Evolutionary conservation across 92 coral and sea anemone species (phyloP), one percentile per base, ranked within the genome.

Genomic region (Siderastrea radians): DNA sequence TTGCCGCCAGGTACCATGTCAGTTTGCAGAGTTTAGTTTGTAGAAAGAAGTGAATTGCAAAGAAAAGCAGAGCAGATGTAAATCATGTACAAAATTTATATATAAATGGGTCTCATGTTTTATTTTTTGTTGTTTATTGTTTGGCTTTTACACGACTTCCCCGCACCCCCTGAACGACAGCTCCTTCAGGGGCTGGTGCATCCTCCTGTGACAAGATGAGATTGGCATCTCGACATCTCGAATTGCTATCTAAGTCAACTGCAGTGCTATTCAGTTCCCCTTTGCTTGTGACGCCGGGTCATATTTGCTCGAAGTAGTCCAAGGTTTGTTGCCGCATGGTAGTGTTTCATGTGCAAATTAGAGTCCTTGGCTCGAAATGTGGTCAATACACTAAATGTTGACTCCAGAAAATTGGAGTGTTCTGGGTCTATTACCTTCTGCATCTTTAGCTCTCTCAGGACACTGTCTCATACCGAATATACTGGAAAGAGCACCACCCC

Each of bases 221-320:
- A 71, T 5, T 58, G 71, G 17, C 83, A 71, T 71, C 58, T 78
- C 38, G 38, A 26, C 0, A 26, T 62, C 69, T 45, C 17, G 69
- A 58, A 19, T 78, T 52, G 5, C 79, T 77, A 11, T 70, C 90
- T 17, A 12, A 4, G 17, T 79, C 38, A 26, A 26, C 38, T 75
- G 91, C 94, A 90, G 81, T 86, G 91, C 84, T 90, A 86, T 54
- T 84, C 70, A 15, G 89, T 73, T 38, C 92, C 89, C 62, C 76
- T 76, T 1, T 16, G 4, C 53, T 71, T 65, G 85, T 79, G 79
- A 60, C 77, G 66, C 93, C 84, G 77, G 57, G 90, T 86, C 90
- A 86, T 86, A 47, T 69, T 74, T 5, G 89, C 46, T 49, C 76
- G 89, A 16, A 85, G 54, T 26, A 85, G 62, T 51, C 89, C 84